A percentile compares a stretch with the other conserved stretches of the same genome.
Evolutionary conservation across 2,797 vertebrate species (phyloP).

Genomic region (Enoplosus armatus): DNA sequence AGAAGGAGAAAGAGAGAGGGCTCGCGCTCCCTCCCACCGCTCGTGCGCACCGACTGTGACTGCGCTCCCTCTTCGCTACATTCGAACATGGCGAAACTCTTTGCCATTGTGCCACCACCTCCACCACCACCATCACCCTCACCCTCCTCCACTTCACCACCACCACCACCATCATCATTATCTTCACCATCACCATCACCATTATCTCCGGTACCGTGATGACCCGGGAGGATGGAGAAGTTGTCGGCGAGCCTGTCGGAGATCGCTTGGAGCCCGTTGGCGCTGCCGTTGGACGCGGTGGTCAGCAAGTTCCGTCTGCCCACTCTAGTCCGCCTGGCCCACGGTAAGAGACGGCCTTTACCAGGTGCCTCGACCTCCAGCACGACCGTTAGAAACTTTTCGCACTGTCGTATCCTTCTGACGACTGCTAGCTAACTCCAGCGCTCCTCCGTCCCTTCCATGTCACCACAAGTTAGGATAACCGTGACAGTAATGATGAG

Average conservation of each 20-base stretch:
- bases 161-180: conserved; percentile 1
- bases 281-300: conserved; percentile 94
- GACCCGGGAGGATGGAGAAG: conserved; percentile 94
- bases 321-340: conserved; percentile 91
- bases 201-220: conserved; percentile 80
- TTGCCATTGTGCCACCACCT: conserved; percentile 50
- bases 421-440: conserved; percentile 5
- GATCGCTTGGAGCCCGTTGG: conserved; percentile 93
- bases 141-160: conserved; percentile 29
- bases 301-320: conserved; percentile 95
- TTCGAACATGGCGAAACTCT: conserved; percentile 84
- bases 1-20: conserved; percentile 30
- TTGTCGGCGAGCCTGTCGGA: conserved; percentile 92
- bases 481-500: neutral
- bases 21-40: conserved; percentile 66
- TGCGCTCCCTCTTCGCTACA: conserved; percentile 52
- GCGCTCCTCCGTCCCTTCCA: neutral
- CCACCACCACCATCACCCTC: conserved; percentile 38
- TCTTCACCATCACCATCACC: conserved; percentile 24
- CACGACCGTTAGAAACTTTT: conserved; percentile 10
- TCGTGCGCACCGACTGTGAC: conserved; percentile 65
- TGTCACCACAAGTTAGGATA: neutral
- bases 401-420: neutral
- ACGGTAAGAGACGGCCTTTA: conserved; percentile 83
- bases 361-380: neutral